These are phyloP conservation scores for Eunapius fragilis DNA, from an alignment of 37 sponge, comb jelly and placozoan species.

Conservation along the genomic window DNA sequence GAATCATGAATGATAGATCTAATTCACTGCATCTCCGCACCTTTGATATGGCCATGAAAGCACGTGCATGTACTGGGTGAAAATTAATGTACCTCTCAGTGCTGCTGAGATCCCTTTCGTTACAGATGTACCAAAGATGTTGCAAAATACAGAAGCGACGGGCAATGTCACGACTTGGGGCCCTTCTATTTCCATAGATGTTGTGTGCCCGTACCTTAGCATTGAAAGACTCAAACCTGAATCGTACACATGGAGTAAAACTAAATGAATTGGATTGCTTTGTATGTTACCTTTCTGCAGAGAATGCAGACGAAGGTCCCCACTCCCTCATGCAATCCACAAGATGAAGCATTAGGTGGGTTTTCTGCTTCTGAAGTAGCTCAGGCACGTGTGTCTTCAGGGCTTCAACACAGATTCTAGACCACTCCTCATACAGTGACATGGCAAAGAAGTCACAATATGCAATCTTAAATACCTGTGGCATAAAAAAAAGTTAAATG, in stretches of 20 bases:
- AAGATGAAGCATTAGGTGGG: constrained; percentile 51
- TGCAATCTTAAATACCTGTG: constrained; percentile 31
- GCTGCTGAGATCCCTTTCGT: not conserved
- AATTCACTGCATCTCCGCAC: not conserved
- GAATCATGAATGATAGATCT: not conserved
- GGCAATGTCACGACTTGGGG: constrained; percentile 56
- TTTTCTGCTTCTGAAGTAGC: constrained; percentile 9
- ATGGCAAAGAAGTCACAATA: constrained; percentile 4
- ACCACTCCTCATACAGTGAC: not conserved
- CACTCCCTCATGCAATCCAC: constrained; percentile 39
- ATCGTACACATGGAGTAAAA: not conserved
- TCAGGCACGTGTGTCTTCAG: constrained; percentile 1
- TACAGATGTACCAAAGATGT: constrained; percentile 22
- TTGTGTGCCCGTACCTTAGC: constrained; percentile 20
- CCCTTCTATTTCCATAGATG: constrained; percentile 37
- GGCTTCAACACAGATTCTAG: not conserved
- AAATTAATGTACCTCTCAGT: no score
- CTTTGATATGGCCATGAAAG: not conserved
- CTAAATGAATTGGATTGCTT: not conserved
- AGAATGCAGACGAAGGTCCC: constrained; percentile 42
- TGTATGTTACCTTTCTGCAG: constrained; percentile 40
- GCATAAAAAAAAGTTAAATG: no score
- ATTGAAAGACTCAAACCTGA: constrained; percentile 61
- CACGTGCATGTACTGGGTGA: no score
- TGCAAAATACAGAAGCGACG: constrained; percentile 1